These are phyloP conservation scores for Brachionus manjavacas DNA, from an alignment of 1,140 invertebrate genomes.

Conservation along the genomic window DNA sequence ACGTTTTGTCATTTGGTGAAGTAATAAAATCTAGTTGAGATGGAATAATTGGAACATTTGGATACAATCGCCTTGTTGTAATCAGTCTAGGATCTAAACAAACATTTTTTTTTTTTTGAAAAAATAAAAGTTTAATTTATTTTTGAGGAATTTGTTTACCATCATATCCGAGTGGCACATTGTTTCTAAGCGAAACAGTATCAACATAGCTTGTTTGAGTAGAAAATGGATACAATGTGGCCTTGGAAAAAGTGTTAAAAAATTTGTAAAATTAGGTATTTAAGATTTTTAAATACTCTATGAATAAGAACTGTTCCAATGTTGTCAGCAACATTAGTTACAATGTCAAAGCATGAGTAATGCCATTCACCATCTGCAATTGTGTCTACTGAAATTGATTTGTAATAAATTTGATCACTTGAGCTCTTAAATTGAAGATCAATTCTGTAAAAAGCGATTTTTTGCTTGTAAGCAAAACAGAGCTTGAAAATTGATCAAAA, in stretches of 20 bases:
- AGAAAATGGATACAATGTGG: neutral
- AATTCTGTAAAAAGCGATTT: neutral
- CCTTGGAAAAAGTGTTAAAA: neutral
- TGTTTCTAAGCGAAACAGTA: neutral
- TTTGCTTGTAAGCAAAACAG: constrained; percentile 28
- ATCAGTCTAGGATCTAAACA: neutral
- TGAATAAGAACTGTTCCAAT: neutral
- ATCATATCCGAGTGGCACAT: neutral
- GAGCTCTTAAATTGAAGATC: neutral
- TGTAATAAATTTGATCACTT: neutral
- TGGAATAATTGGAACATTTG: neutral
- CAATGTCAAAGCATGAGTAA: constrained; percentile 21
- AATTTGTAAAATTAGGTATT: neutral
- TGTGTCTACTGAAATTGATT: neutral
- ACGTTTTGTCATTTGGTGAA: neutral
- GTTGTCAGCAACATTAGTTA: neutral
- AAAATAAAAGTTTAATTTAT: neutral
- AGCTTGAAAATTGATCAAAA: constrained; percentile 18
- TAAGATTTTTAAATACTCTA: neutral
- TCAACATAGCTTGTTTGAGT: neutral
- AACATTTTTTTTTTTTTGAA: neutral
- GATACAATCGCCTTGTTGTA: constrained; percentile 22
- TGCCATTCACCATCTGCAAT: constrained; percentile 27
- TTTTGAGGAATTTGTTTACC: neutral
- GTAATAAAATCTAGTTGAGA: neutral